Percentiles rank a stretch among this genome's conserved stretches.
These are phyloP conservation scores for Phaethornis superciliosus DNA, from an alignment of 2,113 vertebrate genomes.

Conservation along the genomic window DNA sequence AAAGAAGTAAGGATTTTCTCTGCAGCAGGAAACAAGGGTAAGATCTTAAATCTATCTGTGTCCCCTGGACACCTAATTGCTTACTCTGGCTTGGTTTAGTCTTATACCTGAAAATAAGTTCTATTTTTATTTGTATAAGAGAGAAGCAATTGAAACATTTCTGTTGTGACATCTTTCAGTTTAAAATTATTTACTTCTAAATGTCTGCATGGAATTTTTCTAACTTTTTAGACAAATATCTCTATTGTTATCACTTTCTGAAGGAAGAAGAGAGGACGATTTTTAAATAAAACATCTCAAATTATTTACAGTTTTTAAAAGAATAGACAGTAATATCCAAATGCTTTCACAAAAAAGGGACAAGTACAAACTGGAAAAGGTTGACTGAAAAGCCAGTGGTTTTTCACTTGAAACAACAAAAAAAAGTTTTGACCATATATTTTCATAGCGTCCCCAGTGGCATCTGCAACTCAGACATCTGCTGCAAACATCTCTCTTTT, in stretches of 20 bases:
- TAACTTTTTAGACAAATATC: background rate
- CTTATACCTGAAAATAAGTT: background rate
- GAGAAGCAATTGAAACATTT: background rate
- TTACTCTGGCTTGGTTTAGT: background rate
- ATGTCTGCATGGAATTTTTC: background rate
- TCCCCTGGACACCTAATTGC: background rate
- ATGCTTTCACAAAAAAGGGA: background rate
- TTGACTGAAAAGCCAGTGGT: background rate
- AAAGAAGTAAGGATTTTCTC: background rate
- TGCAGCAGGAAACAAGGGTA: background rate
- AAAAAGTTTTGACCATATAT: background rate
- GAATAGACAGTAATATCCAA: background rate
- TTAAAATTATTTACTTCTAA: background rate
- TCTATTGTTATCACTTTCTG: background rate
- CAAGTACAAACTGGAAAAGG: background rate
- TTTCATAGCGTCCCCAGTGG: background rate
- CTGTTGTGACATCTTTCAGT: background rate
- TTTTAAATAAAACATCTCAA: background rate
- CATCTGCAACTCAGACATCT: constrained; percentile 13
- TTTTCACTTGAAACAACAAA: background rate
- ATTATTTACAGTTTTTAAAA: background rate
- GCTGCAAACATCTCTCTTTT: constrained; percentile 28
- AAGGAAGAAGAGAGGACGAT: background rate
- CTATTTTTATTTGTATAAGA: background rate
- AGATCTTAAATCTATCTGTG: background rate